Base-by-base conservation (phyloP, 23 tunicate genomes). In the Halocynthia aurantium region DNA sequence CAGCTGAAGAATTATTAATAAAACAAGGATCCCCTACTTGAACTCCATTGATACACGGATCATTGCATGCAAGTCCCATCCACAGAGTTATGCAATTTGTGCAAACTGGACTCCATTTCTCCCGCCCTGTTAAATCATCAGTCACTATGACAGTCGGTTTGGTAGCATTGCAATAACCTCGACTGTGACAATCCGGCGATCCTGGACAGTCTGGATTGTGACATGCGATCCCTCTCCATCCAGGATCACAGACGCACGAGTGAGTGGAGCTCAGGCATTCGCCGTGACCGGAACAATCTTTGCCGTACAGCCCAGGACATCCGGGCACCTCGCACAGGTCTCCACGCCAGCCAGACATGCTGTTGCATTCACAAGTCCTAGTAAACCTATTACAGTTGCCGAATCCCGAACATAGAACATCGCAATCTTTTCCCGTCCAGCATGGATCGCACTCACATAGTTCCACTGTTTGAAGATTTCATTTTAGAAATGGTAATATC, bases 201-300 rank as follows among this genome's bases (percentile, higher is more conserved):
- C 80, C 80, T 6, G 80, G 80, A 56, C 80, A 76, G 67, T 76
- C 80, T 7, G 80, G 66, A 67, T 76, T 52, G 61, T 76, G 80
- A 49, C 80, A 76, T 8, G 80, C 80, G 40, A 76, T 53, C 22
- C 80, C 80, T 13, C 80, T 55, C 80, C 80, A 76, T 11, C 80
- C 80, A 76, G 80, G 68, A 57, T 76, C 80, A 22, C 80, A 76
- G 0, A 57, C 8, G 50, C 80, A 76, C 8, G 49, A 2, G 22
- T 76, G 80, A 17, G 68, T 76, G 10, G 49, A 76, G 50, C 80
- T 76, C 17, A 57, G 60, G 51, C 80, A 76, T 76, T 76, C 80
- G 11, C 80, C 80, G 61, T 76, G 80, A 19, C 80, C 80, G 60
- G 80, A 58, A n/a, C 80, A 76, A 52, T 76, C 80, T 76, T 52